Evolutionary conservation across 2,888 invertebrate species (phyloP), one percentile per base, ranked within the genome.

Genomic region (Tromatobia lineatoria): DNA sequence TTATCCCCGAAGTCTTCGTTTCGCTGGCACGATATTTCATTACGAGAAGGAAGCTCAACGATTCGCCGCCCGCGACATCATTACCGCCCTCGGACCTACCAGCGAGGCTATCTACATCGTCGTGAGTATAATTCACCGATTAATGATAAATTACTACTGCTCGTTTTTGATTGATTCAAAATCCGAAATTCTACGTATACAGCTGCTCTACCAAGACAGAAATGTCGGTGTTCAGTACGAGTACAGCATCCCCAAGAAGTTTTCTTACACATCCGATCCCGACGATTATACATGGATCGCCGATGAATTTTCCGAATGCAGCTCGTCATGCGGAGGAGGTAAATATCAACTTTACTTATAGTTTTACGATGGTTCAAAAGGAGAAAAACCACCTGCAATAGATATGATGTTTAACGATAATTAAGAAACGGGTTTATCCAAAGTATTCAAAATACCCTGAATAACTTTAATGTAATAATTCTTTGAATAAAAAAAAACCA

Each of bases 271-370:
- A 38, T 94, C 95, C 1, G 96, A 96, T 88, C 95, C 95, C 0
- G 96, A 97, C 90, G 96, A 96, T 57, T 99, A 98, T 94, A 95
- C 96, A 64, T 99, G 99, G 99, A 95, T 96, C 52, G 95, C 95
- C 88, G 96, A 96, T 59, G 95, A 96, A 85, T 99, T 97, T 94
- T 96, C 96, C 0, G 95, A 96, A 0, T 99, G 99, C 94, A 97
- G 96, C 88, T 96, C 96, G n/a, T 95, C 96, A 10, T 99, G 99
- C 92, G 99, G 99, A 18, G 98, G 98, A 94, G 99, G 99, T 96
- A 94, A 69, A 73, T 54, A 18, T 75, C 15, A n/a, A 11, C 2
- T 25, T 38, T 6, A 18, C 38, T 8, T 20, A 61, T 34, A 13
- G n/a, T n/a, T 57, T 25, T n/a, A 29, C 29, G 0, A 15, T 2